Percentiles rank a stretch among this genome's conserved stretches.
Evolutionary conservation across 1,140 invertebrate genomes (phyloP).

Genomic region (Lysiphlebus fabarum): DNA sequence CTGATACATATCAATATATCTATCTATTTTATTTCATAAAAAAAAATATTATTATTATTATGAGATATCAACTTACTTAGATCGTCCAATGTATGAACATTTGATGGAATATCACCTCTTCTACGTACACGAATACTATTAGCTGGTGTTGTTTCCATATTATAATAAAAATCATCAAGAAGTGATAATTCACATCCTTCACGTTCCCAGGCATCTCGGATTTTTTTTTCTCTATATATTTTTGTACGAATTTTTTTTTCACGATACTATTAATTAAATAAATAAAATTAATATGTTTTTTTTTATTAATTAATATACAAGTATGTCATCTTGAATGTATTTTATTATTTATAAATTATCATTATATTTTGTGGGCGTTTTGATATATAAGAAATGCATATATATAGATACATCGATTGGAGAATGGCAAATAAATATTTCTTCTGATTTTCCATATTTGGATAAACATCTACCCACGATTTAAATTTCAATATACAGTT

Average conservation of each 20-base stretch:
- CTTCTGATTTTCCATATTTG: slow-evolving; percentile 39
- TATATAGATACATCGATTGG: neutral
- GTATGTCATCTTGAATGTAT: too few relatives aligned
- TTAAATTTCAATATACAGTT: slow-evolving; percentile 6
- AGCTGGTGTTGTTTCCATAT: slow-evolving; percentile 6
- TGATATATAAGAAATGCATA: too few relatives aligned
- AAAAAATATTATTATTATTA: too few relatives aligned
- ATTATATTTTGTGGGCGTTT: too few relatives aligned
- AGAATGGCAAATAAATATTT: slow-evolving; percentile 1
- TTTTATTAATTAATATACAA: too few relatives aligned
- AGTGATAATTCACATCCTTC: slow-evolving; percentile 41
- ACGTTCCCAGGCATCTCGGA: slow-evolving; percentile 39
- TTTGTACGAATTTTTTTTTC: slow-evolving; percentile 48
- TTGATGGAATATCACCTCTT: slow-evolving; percentile 71
- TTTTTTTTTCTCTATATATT: slow-evolving; percentile 39
- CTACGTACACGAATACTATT: slow-evolving; percentile 32
- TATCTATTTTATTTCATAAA: neutral
- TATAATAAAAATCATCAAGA: slow-evolving; percentile 32
- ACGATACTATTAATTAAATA: slow-evolving; percentile 41
- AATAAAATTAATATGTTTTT: too few relatives aligned
- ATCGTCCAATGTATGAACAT: slow-evolving; percentile 65
- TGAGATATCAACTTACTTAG: slow-evolving; percentile 56
- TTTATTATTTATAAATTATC: too few relatives aligned
- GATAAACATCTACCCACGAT: slow-evolving; percentile 41
- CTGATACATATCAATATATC: neutral